Evolutionary conservation across 2,797 vertebrate species (phyloP), one percentile per base, ranked within the genome.

Genomic region (Psittacula echo): DNA sequence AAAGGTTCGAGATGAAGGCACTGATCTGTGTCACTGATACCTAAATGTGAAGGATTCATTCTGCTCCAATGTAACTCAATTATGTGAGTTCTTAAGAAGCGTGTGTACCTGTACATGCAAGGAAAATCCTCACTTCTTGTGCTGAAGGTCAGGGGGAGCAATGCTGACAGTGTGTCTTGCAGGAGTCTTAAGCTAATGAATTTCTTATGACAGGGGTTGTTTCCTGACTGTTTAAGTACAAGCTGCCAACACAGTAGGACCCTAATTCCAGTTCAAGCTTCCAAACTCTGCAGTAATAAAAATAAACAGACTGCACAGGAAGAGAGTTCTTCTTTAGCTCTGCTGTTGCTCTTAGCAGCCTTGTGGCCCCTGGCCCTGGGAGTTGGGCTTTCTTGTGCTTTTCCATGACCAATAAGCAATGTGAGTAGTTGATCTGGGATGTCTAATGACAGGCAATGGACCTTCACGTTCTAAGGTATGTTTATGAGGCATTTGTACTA

Each of bases 241-340:
- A 53, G 74, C 75, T 81, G 71, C 78, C 71, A 73, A 11, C 71
- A 66, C 78, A 79, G 75, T 79, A 72, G 91, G 60, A 42, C 67
- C 75, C 45, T 53, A 11, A 79, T 90, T 94, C 47, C 50, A 37
- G n/a, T 64, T 77, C 58, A 41, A 50, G 22, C 79, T 82, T 93
- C 71, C 61, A 45, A 64, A 45, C 54, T 16, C 67, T 87, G 75
- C 60, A 48, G 76, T 60, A 68, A 66, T 65, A 64, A 84, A 90
- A 89, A 81, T 61, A 81, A 90, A 88, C 70, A 29, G 19, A 20
- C 54, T 50, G n/a, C 37, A 13, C 13, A 72, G 71, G 34, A 47
- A 68, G 30, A 70, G 48, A 74, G 14, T 37, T 64, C 5, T 17
- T 39, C 48, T 56, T 30, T 3, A 21, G 22, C 82, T 39, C 61